Evolutionary conservation across 2,888 invertebrate genomes (phyloP), one percentile per base, ranked within the genome.

Genomic region (Hypolimnas misippus): DNA sequence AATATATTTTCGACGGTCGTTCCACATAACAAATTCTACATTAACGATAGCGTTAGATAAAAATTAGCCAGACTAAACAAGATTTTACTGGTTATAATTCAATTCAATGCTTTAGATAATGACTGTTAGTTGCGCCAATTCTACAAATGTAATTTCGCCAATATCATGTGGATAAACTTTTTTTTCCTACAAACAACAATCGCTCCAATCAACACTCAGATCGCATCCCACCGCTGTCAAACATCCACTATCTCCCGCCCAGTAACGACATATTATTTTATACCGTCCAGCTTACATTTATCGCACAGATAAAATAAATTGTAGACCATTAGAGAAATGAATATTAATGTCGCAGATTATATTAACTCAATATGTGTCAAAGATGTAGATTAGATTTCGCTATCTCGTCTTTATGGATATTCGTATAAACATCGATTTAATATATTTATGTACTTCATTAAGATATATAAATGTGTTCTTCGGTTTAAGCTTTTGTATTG

Each of bases 221-320:
- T 21, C 49, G 53, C 57, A 40, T 12, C 21, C 31, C 17, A 35
- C 19, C 14, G 21, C 35, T 31, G 55, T 59, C 57, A 58, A 64
- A 65, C 19, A 16, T 52, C 17, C 25, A 56, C 33, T 62, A 53
- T 50, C 56, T 49, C 7, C 40, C 51, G 31, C 49, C 25, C 56
- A 17, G 62, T 64, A 66, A 63, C 63, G 63, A 63, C 58, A 60
- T 52, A 65, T 66, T 65, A 60, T 56, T 65, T 65, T 62, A 65
- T 66, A 63, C 59, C 59, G 54, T 56, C 58, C 50, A 58, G 63
- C 57, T 67, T 61, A 64, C 54, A 49, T 58, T 40, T 63, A 60
- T 66, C 61, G 62, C 33, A 64, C 56, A 64, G 59, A 61, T 60
- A 66, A 58, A 64, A 59, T 71, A 68, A 68, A 70, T 69, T 46